Evolutionary conservation across 2,888 invertebrate genomes (phyloP).

Genomic region (Coenonympha glycerion): DNA sequence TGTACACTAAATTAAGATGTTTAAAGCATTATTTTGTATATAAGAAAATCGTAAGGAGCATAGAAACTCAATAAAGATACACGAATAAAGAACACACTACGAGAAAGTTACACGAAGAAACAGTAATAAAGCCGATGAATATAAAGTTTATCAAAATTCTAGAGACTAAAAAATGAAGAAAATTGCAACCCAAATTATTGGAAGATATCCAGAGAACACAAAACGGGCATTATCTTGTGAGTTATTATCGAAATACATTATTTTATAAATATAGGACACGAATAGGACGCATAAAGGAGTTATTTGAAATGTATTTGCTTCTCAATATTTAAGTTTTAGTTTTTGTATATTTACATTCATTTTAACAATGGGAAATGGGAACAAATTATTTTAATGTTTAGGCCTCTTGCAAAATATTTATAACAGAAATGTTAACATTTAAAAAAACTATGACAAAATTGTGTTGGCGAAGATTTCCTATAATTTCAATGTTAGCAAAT

Average conservation of each 20-base stretch:
- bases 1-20: too few species aligned
- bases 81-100: too few species aligned
- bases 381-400: conserved; percentile 17
- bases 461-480: not conserved
- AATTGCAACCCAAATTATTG: not conserved
- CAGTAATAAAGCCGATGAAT: too few species aligned
- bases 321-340: conserved; percentile 3
- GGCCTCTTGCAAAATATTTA: conserved; percentile 24
- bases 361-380: conserved; percentile 17
- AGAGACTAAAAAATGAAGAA: not conserved
- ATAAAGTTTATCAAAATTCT: too few species aligned
- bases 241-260: conserved; percentile 10
- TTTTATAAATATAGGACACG: conserved; percentile 20
- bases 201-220: not conserved
- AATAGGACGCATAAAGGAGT: conserved; percentile 19
- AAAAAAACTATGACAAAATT: not conserved
- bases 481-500: not conserved
- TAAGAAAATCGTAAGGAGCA: too few species aligned
- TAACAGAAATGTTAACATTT: not conserved
- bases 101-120: too few species aligned
- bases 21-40: too few species aligned
- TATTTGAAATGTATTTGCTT: conserved; percentile 10
- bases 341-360: conserved; percentile 19
- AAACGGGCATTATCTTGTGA: conserved; percentile 12
- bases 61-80: too few species aligned